Base-by-base conservation (phyloP, 2,888 invertebrate species). In the Hipparchia semele region DNA sequence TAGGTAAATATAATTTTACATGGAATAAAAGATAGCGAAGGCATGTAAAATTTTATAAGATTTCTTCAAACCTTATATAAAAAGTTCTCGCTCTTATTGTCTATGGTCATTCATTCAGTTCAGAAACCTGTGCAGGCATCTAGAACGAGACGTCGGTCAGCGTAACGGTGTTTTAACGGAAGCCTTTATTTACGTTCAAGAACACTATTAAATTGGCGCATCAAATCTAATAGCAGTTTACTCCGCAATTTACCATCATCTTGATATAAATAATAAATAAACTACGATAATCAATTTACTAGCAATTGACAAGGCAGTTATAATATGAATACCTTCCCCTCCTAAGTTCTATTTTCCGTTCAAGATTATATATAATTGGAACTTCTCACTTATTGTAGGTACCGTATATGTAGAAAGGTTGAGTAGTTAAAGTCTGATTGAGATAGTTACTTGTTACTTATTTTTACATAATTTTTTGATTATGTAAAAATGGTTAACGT, bases 111-210 rank as follows among this genome's bases (percentile, higher is more conserved):
- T 6, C 60, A 60, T 60, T 67, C 46, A 51, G 68, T 61, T 49
- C 53, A 49, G 46, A 69, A 69, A 69, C 61, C 51, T 39, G 46
- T 3, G 58, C 64, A 54, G 2, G 69, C 65, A 64, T 69, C 69
- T 54, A 69, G 60, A 69, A 23, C 64, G 64, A 49, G 33, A 49
- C 61, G 61, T 69, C 67, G 73, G 71, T 70, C 72, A 73, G 69
- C 65, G 49, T 76, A 74, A 73, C 74, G 74, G 73, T 58, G n/a
- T 61, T 61, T 23, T 74, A 73, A 74, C 72, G 73, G 68, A 23
- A 68, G 54, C 59, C 23, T 59, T 71, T 72, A 69, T 69, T 61
- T 69, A 69, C 54, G 65, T 68, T 72, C 71, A 66, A 68, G 61
- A 66, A n/a, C 51, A 62, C 56, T 59, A 58, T 64, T 60, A 73